Base-by-base conservation (phyloP, 2,888 invertebrate species). In the Drosophila mercatorum region DNA sequence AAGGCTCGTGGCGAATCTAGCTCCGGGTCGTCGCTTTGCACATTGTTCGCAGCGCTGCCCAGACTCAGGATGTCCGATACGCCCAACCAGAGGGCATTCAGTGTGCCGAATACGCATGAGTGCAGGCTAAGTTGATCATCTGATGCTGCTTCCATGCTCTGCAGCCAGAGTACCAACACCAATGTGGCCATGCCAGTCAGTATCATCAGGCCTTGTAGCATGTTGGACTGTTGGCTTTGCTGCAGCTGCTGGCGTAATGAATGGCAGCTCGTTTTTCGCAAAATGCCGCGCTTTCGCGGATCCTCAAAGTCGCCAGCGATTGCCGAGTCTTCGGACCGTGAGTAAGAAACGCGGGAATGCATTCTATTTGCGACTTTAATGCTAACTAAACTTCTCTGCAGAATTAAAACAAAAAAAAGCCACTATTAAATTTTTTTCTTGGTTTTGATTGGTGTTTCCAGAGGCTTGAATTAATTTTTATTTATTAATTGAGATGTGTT, bases 241-340 rank as follows among this genome's bases (percentile, higher is more conserved):
- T 51, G 55, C 31, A 82, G 26, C 38, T 62, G 57, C 22, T 75
- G 51, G 0, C 83, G 64, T 12, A 75, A 80, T 0, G 22, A 14
- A 1, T 57, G 73, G 28, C 85, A 83, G 28, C 52, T 38, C 1
- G 66, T 68, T 2, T 51, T 78, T 12, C 51, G 75, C 26, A 84
- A 36, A 7, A 84, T 70, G 36, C 83, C 85, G 0, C 60, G 26
- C 0, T 40, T 52, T 0, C 64, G 46, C 0, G 67, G 69, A 55
- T 73, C 72, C 28, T 56, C 64, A 8, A 51, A 49, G 5, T 72
- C 66, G 14, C 40, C 62, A 1, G 36, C 31, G 36, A 59, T 12
- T 2, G 53, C 58, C 0, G 59, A 43, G 49, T 60, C 62, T 14
- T 58, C 46, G 0, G 67, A 26, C 7, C 22, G 52, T 3, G 52